Evolutionary conservation across 2,888 invertebrate genomes (phyloP), one percentile per base, ranked within the genome.

Genomic region (Branchellion lobata): DNA sequence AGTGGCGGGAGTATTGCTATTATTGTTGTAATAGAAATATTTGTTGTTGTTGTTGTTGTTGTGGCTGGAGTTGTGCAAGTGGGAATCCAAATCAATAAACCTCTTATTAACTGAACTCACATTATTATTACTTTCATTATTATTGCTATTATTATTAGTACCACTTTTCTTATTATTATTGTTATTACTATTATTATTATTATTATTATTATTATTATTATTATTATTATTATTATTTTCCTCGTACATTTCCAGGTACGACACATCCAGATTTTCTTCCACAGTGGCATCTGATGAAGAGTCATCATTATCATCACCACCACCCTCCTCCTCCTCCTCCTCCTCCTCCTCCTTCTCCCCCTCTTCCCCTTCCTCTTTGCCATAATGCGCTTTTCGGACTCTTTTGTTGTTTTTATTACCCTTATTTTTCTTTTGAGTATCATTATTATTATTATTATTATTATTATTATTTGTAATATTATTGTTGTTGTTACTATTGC

Each of bases 281-380:
- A 77, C 77, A n/a, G 77, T 77, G 27, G 77, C 77, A 65, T 77
- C 77, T 27, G 57, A 57, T 61, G 77, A 77, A 0, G 77, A 33
- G 65, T 77, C 65, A 34, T 65, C 61, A 2, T 57, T 1, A 24
- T 77, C 77, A 36, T 77, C 61, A 11, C 21, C 61, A 24, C 21
- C 61, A 24, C 24, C 61, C 5, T n/a, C 21, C 5, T 8, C 21
- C 5, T 57, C 61, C n/a, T 57, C 61, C 21, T 57, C 61, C 5
- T 24, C 24, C 3, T 57, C 61, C 3, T 57, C 61, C n/a, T 57
- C 21, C 24, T 57, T 18, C 24, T n/a, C 21, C 21, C 24, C 21
- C 5, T 24, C 21, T n/a, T 57, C n/a, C 24, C 21, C n/a, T n/a
- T 57, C 14, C 24, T 24, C 24, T 57, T 57, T n/a, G n/a, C 61